Conservation (phyloP, 1,140 invertebrate species). For the Andricus grossulariae region DNA sequence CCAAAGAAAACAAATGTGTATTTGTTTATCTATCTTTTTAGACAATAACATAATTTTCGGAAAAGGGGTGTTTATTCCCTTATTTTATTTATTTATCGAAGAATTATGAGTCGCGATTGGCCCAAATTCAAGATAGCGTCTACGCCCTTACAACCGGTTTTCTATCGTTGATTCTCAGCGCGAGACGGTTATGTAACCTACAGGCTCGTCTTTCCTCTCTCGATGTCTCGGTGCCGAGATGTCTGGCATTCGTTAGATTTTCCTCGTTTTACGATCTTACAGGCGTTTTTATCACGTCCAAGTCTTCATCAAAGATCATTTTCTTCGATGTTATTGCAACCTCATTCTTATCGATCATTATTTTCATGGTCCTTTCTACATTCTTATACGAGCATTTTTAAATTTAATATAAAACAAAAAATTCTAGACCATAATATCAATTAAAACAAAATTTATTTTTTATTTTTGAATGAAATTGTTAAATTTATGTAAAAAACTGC, state of each 20-base stretch:
- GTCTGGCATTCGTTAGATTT: constrained; percentile 28
- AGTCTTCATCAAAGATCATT: constrained; percentile 15
- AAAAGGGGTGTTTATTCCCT: too few relatives aligned
- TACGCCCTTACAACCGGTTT: constrained; percentile 26
- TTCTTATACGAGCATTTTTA: too few relatives aligned
- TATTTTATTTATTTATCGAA: neutral
- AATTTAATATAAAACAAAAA: too few relatives aligned
- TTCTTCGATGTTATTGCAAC: constrained; percentile 12
- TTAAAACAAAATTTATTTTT: too few relatives aligned
- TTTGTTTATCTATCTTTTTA: too few relatives aligned
- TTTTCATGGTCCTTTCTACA: too few relatives aligned
- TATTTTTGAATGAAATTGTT: too few relatives aligned
- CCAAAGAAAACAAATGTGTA: too few relatives aligned
- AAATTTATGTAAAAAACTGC: too few relatives aligned
- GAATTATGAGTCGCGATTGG: constrained; percentile 1
- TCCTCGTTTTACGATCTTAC: constrained; percentile 1
- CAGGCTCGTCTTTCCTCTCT: constrained; percentile 1
- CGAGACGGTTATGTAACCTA: neutral
- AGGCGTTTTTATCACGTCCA: constrained; percentile 2
- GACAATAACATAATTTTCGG: too few relatives aligned
- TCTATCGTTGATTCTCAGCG: constrained; percentile 4
- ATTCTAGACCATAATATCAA: too few relatives aligned
- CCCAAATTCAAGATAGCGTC: neutral
- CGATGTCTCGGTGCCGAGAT: neutral
- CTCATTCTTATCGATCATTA: constrained; percentile 3